These are phyloP conservation scores for Microchirus variegatus DNA, from an alignment of 2,797 vertebrate species.

Conservation along the genomic window DNA sequence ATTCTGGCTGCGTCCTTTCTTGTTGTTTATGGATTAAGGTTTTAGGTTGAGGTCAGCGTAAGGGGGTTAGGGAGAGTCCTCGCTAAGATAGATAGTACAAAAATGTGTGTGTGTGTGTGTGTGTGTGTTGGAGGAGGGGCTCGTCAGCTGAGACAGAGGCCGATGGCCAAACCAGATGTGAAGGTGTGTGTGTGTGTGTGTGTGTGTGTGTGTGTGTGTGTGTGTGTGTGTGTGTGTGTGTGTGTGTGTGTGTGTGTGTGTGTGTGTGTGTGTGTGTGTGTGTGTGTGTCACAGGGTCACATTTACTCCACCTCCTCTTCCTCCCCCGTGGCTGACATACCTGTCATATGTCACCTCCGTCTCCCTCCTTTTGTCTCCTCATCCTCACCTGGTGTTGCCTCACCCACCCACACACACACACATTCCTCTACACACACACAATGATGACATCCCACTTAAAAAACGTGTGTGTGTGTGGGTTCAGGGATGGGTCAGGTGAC, in stretches of 20 bases:
- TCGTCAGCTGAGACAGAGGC: constrained; percentile 54
- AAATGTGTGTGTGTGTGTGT: constrained; percentile 38
- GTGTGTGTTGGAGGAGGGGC: constrained; percentile 58
- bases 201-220: constrained; percentile 38
- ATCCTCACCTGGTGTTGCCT: constrained; percentile 23
- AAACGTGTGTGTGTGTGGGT: constrained; percentile 27
- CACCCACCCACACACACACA: constrained; percentile 12
- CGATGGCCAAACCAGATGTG: constrained; percentile 84
- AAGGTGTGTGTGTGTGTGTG: constrained; percentile 40
- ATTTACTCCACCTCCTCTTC: constrained; percentile 29
- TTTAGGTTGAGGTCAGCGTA: too few relatives aligned
- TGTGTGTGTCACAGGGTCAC: constrained; percentile 55
- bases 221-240: constrained; percentile 34
- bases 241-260: constrained; percentile 34
- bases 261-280: too few relatives aligned
- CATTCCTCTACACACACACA: constrained; percentile 34
- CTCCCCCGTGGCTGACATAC: constrained; percentile 43
- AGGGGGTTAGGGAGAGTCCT: too few relatives aligned
- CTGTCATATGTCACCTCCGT: constrained; percentile 51
- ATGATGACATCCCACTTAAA: constrained; percentile 52
- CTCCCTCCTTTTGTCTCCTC: constrained; percentile 7
- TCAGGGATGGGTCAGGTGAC: constrained; percentile 74
- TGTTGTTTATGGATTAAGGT: too few relatives aligned
- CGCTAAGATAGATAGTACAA: neutral
- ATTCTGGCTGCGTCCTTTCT: too few relatives aligned